Conservation (phyloP, 2,113 vertebrate species). For the Apteryx mantelli region DNA sequence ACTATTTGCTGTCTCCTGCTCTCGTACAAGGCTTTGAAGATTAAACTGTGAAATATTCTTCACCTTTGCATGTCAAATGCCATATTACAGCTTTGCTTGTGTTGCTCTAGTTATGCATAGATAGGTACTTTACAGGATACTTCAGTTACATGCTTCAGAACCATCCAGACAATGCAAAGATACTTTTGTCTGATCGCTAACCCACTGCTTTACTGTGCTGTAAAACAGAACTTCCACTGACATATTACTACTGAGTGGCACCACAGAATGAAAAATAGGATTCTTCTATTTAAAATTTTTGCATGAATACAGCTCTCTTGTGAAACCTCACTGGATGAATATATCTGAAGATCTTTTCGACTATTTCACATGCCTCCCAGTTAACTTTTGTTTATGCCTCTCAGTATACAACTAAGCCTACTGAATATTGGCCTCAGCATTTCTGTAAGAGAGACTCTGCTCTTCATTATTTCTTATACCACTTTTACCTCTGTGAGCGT, state of each 20-base stretch:
- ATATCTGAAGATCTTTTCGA: background rate
- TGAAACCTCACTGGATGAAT: background rate
- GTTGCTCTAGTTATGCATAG: background rate
- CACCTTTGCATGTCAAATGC: accelerated
- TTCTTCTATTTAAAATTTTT: background rate
- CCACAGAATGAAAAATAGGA: accelerated
- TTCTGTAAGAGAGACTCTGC: accelerated
- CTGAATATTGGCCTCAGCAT: background rate
- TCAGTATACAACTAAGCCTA: background rate
- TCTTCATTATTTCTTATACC: background rate
- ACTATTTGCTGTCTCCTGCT: background rate
- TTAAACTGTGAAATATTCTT: background rate
- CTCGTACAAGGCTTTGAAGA: background rate
- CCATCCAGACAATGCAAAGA: background rate
- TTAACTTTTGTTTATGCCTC: background rate
- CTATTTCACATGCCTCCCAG: background rate
- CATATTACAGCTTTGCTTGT: background rate
- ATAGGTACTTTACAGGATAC: background rate
- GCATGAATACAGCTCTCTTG: background rate
- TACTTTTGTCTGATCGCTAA: background rate
- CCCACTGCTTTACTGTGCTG: accelerated
- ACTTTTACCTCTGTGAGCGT: background rate
- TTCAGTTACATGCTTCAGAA: accelerated
- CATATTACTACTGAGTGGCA: background rate
- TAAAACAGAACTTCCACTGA: background rate